These are phyloP conservation scores for Drosophila tani DNA, from an alignment of 1,140 invertebrate species.

Conservation along the genomic window DNA sequence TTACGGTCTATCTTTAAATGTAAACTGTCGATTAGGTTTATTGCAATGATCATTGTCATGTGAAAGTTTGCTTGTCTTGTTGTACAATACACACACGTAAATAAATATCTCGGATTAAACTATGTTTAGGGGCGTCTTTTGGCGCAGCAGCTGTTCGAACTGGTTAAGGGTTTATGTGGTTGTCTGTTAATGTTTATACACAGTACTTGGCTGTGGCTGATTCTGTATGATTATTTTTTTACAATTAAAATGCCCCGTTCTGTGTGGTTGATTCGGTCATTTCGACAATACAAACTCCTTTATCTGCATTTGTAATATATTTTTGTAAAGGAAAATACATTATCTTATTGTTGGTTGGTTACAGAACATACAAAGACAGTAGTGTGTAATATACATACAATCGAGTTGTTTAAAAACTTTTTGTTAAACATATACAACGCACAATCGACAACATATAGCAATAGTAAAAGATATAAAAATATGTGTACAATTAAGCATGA, in stretches of 20 bases:
- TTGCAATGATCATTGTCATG: conserved; percentile 36
- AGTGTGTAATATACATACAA: conserved; percentile 66
- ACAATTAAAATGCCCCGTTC: conserved; percentile 36
- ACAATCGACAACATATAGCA: conserved; percentile 58
- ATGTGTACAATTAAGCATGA: conserved; percentile 56
- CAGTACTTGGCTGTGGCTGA: background rate
- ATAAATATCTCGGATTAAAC: conserved; percentile 9
- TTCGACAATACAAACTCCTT: conserved; percentile 43
- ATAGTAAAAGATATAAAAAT: conserved; percentile 61
- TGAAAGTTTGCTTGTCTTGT: conserved; percentile 21
- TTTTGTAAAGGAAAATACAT: conserved; percentile 82
- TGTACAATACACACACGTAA: conserved; percentile 10
- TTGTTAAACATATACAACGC: conserved; percentile 57
- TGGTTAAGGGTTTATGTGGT: conserved; percentile 15
- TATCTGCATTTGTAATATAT: conserved; percentile 73
- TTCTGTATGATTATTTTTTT: background rate
- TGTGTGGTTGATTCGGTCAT: conserved; percentile 11
- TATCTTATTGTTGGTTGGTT: conserved; percentile 52
- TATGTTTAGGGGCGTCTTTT: conserved; percentile 11
- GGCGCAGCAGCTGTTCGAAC: background rate
- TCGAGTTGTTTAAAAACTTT: conserved; percentile 55
- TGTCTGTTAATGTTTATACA: conserved; percentile 17
- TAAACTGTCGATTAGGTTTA: conserved; percentile 36
- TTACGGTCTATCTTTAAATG: background rate
- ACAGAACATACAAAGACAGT: conserved; percentile 66